phyloP scores from a whole-genome alignment of 2,113 vertebrate genomes.

The Stegostoma tigrinum region DNA sequence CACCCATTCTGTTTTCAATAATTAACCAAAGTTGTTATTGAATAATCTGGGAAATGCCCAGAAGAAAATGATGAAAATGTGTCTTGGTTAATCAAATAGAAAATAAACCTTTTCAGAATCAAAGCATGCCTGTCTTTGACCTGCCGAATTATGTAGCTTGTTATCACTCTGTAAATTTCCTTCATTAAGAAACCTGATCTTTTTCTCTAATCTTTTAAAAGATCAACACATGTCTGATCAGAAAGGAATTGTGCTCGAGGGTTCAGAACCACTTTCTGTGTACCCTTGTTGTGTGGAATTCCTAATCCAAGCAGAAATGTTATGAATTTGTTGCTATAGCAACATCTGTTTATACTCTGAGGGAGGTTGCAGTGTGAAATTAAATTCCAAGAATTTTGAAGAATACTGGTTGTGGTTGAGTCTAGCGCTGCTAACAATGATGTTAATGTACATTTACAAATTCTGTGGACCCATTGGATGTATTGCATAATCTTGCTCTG shows the following conservation, averaged over 20 bases:
- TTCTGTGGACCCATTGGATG: not conserved
- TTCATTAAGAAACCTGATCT: not conserved
- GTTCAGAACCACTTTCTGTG: not conserved
- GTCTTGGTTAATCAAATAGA: not conserved
- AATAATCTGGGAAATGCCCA: not conserved
- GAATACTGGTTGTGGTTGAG: not conserved
- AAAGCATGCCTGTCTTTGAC: not conserved
- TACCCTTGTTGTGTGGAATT: not conserved
- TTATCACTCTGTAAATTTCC: not conserved
- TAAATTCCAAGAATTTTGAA: not conserved
- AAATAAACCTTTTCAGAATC: not conserved
- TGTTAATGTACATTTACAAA: not conserved
- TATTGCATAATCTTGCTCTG: not conserved
- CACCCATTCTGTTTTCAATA: not conserved
- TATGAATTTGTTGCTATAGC: slow-evolving; percentile 4
- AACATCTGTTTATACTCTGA: slow-evolving; percentile 10
- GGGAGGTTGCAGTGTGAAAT: not conserved
- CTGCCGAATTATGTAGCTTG: not conserved
- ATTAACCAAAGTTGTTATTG: not conserved
- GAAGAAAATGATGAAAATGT: not conserved
- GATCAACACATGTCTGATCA: not conserved
- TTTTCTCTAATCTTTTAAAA: not conserved
- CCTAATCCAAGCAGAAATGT: not conserved
- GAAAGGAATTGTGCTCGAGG: not conserved
- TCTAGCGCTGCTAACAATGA: not conserved